Conservation (phyloP, 2,888 invertebrate species). For the Shargacucullia verbasci region DNA sequence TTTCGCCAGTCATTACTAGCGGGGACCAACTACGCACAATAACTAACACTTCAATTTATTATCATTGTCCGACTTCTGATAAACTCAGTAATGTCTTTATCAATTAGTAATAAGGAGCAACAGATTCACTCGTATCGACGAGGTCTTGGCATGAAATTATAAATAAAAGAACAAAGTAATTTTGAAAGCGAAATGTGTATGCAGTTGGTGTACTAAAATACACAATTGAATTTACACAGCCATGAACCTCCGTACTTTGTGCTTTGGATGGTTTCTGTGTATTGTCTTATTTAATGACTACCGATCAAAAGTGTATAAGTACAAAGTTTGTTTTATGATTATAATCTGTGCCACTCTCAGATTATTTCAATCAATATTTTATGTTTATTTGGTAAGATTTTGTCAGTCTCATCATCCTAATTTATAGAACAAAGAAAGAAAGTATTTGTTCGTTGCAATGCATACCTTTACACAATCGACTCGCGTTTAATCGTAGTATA, state of each 20-base stretch:
- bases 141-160: slow-evolving; percentile 39
- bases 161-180: slow-evolving; percentile 45
- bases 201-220: slow-evolving; percentile 43
- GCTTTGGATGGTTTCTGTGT: slow-evolving; percentile 7
- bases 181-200: slow-evolving; percentile 26
- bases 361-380: background rate
- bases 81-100: slow-evolving; percentile 42
- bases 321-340: background rate
- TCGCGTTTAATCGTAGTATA: background rate
- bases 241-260: slow-evolving; percentile 2
- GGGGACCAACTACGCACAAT: slow-evolving; percentile 47
- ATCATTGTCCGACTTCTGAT: slow-evolving; percentile 36
- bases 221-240: slow-evolving; percentile 16
- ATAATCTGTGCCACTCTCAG: background rate
- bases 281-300: slow-evolving; percentile 30
- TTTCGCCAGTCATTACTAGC: slow-evolving; percentile 76
- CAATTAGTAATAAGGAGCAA: slow-evolving; percentile 37
- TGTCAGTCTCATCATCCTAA: background rate
- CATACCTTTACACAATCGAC: slow-evolving; percentile 5
- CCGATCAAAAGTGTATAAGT: slow-evolving; percentile 10
- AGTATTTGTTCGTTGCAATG: too few relatives aligned
- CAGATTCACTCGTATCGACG: slow-evolving; percentile 16
- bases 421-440: background rate
- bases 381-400: background rate
- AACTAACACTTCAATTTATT: slow-evolving; percentile 37